Evolutionary conservation across 2,113 vertebrate species (phyloP).

Genomic region (Turnix velox): DNA sequence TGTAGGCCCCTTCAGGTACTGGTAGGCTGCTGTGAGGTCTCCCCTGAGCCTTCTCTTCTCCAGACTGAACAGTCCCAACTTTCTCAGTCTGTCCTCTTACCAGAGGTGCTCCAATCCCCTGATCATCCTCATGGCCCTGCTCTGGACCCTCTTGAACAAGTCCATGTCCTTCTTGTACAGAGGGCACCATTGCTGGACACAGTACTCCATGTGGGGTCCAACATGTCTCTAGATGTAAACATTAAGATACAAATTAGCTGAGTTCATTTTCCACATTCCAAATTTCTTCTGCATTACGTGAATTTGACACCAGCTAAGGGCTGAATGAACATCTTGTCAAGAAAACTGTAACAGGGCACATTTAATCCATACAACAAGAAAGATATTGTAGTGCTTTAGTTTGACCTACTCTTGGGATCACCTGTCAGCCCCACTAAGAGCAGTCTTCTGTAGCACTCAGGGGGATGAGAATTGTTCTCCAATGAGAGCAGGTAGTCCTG

Average conservation of each 20-base stretch:
- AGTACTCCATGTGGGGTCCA: too few relatives aligned
- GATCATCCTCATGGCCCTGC: too few relatives aligned
- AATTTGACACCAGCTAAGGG: not conserved
- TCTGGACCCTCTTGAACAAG: too few relatives aligned
- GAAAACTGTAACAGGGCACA: not conserved
- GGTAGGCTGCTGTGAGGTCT: too few relatives aligned
- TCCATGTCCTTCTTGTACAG: too few relatives aligned
- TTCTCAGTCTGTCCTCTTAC: too few relatives aligned
- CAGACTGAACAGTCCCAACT: too few relatives aligned
- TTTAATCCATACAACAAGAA: not conserved
- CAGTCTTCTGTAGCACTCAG: not conserved
- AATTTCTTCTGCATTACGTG: not conserved
- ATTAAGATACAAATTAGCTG: not conserved
- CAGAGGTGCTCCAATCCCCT: too few relatives aligned
- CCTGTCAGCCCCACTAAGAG: not conserved
- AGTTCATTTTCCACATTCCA: not conserved
- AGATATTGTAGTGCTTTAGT: not conserved
- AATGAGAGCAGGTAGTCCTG: not conserved
- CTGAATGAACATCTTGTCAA: not conserved
- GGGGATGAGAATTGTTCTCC: not conserved
- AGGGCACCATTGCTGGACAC: too few relatives aligned
- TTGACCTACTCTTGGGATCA: not conserved
- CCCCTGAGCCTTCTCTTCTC: too few relatives aligned
- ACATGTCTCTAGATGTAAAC: not conserved
- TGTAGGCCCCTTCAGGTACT: too few relatives aligned